A percentile compares a stretch with the other conserved stretches of the same genome.
These are phyloP conservation scores for Apogon hyalosoma DNA, from an alignment of 2,797 vertebrate genomes.

Conservation along the genomic window DNA sequence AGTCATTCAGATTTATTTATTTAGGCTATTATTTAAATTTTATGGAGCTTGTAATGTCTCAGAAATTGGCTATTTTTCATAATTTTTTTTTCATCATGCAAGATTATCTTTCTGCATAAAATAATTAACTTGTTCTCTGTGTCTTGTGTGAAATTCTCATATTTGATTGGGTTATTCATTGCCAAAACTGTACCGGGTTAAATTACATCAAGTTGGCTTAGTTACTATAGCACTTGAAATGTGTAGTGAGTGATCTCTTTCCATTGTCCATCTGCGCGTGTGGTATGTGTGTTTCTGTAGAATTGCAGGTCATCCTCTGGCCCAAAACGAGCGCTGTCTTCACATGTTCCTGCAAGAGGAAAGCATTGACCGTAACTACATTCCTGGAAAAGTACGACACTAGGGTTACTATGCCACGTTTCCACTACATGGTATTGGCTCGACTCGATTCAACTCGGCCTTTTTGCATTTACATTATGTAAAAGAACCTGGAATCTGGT, in stretches of 20 bases:
- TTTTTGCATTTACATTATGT: too few relatives aligned
- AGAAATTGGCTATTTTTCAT: too few relatives aligned
- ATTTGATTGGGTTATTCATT: slow-evolving; percentile 4
- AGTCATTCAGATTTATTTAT: too few relatives aligned
- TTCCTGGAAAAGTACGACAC: slow-evolving; percentile 99
- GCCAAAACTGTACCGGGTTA: slow-evolving; percentile 1
- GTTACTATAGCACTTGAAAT: slow-evolving; percentile 10
- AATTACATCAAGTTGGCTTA: background rate
- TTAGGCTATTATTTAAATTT: too few relatives aligned
- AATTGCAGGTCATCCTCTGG: slow-evolving; percentile 98
- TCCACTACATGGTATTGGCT: too few relatives aligned
- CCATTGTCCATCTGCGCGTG: slow-evolving; percentile 6
- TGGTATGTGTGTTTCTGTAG: slow-evolving; percentile 73
- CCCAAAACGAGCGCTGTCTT: slow-evolving; percentile 99
- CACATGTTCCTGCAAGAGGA: slow-evolving; percentile 99
- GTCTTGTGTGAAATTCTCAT: background rate
- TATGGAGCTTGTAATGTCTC: too few relatives aligned
- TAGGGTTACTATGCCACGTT: slow-evolving; percentile 78
- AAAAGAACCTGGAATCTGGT: too few relatives aligned
- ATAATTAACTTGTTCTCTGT: too few relatives aligned
- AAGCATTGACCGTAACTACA: slow-evolving; percentile 94
- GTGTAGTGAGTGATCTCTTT: slow-evolving; percentile 1
- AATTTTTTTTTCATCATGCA: too few relatives aligned
- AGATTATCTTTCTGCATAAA: too few relatives aligned
- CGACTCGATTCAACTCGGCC: too few relatives aligned